These are phyloP conservation scores for Spisula subtruncata DNA, from an alignment of 2,888 invertebrate genomes.

Conservation along the genomic window DNA sequence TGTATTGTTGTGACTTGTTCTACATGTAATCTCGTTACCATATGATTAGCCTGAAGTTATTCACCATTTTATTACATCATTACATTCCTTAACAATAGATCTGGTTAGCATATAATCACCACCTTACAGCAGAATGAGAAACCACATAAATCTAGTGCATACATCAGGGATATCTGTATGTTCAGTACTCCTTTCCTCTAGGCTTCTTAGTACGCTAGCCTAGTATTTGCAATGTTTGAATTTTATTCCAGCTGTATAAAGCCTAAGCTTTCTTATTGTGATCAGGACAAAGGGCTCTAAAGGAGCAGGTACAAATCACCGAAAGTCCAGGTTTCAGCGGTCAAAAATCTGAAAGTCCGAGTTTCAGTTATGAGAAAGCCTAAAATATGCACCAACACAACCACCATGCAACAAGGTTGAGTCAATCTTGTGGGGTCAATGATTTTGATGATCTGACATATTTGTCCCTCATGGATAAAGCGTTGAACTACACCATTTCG, in stretches of 20 bases:
- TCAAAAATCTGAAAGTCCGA: too few species aligned
- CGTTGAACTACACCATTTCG: too few species aligned
- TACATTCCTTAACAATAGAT: constrained; percentile 15
- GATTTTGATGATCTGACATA: too few species aligned
- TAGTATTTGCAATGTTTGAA: constrained; percentile 1
- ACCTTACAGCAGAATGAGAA: neutral
- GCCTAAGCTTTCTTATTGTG: too few species aligned
- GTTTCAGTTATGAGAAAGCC: too few species aligned
- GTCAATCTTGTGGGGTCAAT: too few species aligned
- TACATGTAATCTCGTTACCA: neutral
- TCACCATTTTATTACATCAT: constrained; percentile 9
- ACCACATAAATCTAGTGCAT: constrained; percentile 26
- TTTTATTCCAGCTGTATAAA: neutral
- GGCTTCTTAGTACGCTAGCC: neutral
- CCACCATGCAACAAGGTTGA: too few species aligned
- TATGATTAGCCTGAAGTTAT: constrained; percentile 21
- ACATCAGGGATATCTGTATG: neutral
- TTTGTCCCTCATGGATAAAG: too few species aligned
- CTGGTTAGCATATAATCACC: neutral
- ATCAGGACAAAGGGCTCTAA: too few species aligned
- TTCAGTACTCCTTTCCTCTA: neutral
- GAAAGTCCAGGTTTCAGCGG: too few species aligned
- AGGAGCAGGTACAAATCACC: too few species aligned
- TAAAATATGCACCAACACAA: too few species aligned
- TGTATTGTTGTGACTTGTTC: neutral